Percentiles rank a stretch among this genome's conserved stretches.
These are phyloP conservation scores for Drosophila aff. DNA, from an alignment of 1,140 invertebrate species.

Conservation along the genomic window DNA sequence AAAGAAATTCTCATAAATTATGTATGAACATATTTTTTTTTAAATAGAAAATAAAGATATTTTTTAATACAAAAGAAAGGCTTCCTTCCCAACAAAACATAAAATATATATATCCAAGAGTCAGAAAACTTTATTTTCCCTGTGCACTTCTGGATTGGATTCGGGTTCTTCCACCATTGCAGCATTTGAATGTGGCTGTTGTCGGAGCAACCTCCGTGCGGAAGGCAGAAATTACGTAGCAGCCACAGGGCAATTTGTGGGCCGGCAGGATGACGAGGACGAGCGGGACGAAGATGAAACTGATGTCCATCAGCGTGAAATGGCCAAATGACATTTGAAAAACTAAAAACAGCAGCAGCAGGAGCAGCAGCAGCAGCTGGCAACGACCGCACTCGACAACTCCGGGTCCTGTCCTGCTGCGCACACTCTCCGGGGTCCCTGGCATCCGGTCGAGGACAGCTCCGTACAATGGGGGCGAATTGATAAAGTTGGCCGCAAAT, in stretches of 20 bases:
- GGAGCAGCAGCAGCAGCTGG: constrained; percentile 48
- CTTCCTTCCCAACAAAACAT: not conserved
- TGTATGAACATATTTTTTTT: not conserved
- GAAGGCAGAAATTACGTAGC: constrained; percentile 53
- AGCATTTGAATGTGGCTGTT: constrained; percentile 24
- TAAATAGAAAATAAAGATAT: not conserved
- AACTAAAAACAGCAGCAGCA: constrained; percentile 75
- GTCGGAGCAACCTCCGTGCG: constrained; percentile 16
- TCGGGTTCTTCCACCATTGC: constrained; percentile 31
- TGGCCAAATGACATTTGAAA: constrained; percentile 77
- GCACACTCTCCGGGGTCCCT: constrained; percentile 31
- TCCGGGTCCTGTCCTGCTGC: constrained; percentile 25
- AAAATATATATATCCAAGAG: too few relatives aligned
- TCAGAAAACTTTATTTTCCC: not conserved
- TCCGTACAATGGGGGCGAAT: constrained; percentile 49
- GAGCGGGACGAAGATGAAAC: not conserved
- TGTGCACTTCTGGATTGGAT: constrained; percentile 6
- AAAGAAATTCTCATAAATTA: not conserved
- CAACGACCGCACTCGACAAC: constrained; percentile 40
- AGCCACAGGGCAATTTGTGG: constrained; percentile 43
- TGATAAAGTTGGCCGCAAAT: constrained; percentile 66
- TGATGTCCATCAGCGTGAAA: constrained; percentile 78
- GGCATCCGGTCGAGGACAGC: not conserved
- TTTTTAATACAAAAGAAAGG: not conserved
- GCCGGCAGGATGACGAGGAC: not conserved